These are phyloP conservation scores for Sebastes dallii DNA, from an alignment of 2,797 vertebrate species.

Conservation along the genomic window DNA sequence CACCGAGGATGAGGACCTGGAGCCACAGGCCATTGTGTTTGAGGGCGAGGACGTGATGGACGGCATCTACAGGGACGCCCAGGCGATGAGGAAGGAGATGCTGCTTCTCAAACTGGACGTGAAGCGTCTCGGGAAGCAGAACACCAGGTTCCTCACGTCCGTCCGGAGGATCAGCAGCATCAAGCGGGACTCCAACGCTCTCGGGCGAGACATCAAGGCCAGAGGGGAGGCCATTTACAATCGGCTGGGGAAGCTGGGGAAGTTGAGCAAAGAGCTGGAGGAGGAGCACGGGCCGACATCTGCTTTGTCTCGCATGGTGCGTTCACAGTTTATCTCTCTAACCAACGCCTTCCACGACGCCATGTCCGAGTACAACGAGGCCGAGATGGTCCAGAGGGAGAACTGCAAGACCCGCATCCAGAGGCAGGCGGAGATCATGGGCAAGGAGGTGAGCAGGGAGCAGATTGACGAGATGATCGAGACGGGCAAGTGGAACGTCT, in stretches of 20 bases:
- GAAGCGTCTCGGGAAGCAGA: slow-evolving; percentile 91
- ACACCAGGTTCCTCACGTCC: slow-evolving; percentile 93
- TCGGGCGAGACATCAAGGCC: slow-evolving; percentile 92
- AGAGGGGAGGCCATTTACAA: slow-evolving; percentile 88
- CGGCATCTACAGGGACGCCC: slow-evolving; percentile 86
- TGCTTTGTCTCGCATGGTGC: slow-evolving; percentile 85
- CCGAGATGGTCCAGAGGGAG: slow-evolving; percentile 91
- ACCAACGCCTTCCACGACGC: slow-evolving; percentile 86
- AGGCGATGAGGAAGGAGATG: slow-evolving; percentile 88
- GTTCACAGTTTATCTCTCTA: slow-evolving; percentile 86
- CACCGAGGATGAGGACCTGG: slow-evolving; percentile 47
- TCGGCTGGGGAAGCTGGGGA: slow-evolving; percentile 85
- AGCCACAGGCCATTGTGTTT: slow-evolving; percentile 81
- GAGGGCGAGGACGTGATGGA: slow-evolving; percentile 88
- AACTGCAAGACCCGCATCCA: slow-evolving; percentile 97
- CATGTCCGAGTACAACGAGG: slow-evolving; percentile 91
- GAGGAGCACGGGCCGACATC: slow-evolving; percentile 81
- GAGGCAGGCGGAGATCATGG: slow-evolving; percentile 97
- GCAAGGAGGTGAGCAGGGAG: slow-evolving; percentile 89
- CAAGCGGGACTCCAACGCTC: slow-evolving; percentile 92
- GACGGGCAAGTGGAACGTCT: slow-evolving; percentile 95
- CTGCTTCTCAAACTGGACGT: slow-evolving; percentile 85
- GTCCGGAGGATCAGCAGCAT: slow-evolving; percentile 97
- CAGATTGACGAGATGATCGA: slow-evolving; percentile 98
- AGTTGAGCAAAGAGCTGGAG: slow-evolving; percentile 80